Base-by-base conservation (phyloP, 2,113 vertebrate species). In the Circaetus gallicus region DNA sequence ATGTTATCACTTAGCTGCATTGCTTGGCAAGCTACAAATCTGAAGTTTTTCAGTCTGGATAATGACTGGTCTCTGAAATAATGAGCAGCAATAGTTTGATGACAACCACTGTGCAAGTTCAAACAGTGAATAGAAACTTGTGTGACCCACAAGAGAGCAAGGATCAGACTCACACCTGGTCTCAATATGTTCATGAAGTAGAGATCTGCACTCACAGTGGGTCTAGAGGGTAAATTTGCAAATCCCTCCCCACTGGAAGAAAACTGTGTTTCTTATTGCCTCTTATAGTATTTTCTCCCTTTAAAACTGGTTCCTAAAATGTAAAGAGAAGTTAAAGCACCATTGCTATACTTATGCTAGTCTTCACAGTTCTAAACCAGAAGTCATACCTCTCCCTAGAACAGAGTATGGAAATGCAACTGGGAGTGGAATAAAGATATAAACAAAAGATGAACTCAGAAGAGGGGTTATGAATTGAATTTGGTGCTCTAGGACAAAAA, bases 51-150 rank as follows among this genome's bases (percentile, higher is more conserved):
- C 42, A 71, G 86, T 58, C n/a, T 72, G 32, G 55, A 72, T 80
- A 90, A 82, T 82, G 74, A 85, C 79, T 80, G 32, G 21, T 53
- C 59, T 91, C 93, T 50, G 62, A 95, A 90, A 90, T 84, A 93
- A 74, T 31, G 38, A 90, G 84, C 61, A 71, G 56, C 65, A 94
- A 89, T 63, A 72, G 49, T 72, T 89, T 91, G 84, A 93, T 93
- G 94, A 94, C 83, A 95, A 43, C 69, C 29, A 25, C 6, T 43
- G 56, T 4, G 4, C 56, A 91, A 65, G 91, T 89, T 96, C 79
- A 95, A 93, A 93, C 29, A 79, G 43, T 12, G 38, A 77, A 82
- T 7, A 84, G 88, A 83, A 72, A 71, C 73, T 82, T 65, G 56
- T 40, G 80, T 31, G 89, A 95, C 38, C 63, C 86, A 89, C 56